Evolutionary conservation across 2,113 vertebrate species (phyloP), one percentile per base, ranked within the genome.

Genomic region (Setophaga petechia): DNA sequence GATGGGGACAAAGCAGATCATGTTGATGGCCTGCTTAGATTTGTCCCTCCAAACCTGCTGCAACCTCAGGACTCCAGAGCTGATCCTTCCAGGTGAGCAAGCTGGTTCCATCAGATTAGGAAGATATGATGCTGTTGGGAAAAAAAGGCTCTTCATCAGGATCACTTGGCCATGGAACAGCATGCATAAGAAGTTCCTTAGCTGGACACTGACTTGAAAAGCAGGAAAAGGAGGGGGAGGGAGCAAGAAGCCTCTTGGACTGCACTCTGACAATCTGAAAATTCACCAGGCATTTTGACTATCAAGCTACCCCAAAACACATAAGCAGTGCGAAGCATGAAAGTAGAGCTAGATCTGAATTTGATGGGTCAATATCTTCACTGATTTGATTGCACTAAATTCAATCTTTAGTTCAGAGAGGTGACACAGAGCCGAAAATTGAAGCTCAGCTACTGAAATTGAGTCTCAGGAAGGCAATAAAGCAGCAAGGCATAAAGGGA

Each of bases 381-480:
- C 49, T 4, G 39, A 69, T 75, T 91, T 35, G 46, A 84, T 89
- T 55, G 0, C 30, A 44, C 30, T 59, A 46, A 92, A 91, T 94
- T 93, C 68, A 91, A 93, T 93, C 61, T 84, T 74, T 71, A 63
- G 57, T 77, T 88, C 92, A 90, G 72, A 92, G 87, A 82, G 47
- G 92, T 72, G 75, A 67, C 68, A 79, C 37, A 30, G 90, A 95
- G 84, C 71, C 88, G 94, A 88, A 95, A 95, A 94, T 73, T 91
- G 76, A 93, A 89, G 31, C 54, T 95, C 71, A 73, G 67, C 35
- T 87, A 19, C 8, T 73, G 49, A 92, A 96, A 91, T 88, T 65
- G 86, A 85, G 39, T 82, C 46, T 87, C 54, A 17, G 90, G 58
- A 93, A 88, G 49, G 87, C 66, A 93, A 76, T 67, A 79, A 92